Evolutionary conservation across 2,888 invertebrate genomes (phyloP).

Genomic region (Glomeris marginata): DNA sequence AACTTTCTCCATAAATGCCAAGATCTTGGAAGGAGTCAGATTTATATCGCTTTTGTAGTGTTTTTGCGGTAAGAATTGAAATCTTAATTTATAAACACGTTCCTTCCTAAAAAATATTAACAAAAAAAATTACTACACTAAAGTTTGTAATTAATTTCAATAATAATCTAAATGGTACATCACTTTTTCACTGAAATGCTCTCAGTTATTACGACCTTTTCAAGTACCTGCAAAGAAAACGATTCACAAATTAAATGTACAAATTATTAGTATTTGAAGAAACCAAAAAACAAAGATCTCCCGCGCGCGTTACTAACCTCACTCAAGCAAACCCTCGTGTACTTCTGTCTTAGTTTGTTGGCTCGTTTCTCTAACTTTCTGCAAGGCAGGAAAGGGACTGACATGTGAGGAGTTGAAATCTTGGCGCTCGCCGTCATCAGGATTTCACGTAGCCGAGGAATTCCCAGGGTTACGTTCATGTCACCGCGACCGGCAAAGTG

Average conservation of each 20-base stretch:
- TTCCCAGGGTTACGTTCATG: slow-evolving; percentile 99
- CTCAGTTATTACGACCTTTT: slow-evolving; percentile 48
- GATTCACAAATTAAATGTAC: too few species aligned
- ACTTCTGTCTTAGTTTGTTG: slow-evolving; percentile 49
- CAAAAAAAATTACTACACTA: background rate
- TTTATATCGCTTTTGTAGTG: slow-evolving; percentile 57
- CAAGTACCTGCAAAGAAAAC: slow-evolving; percentile 39
- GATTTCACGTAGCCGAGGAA: slow-evolving; percentile 90
- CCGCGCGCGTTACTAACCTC: too few species aligned
- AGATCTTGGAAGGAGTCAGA: slow-evolving; percentile 50
- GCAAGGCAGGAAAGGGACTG: slow-evolving; percentile 57
- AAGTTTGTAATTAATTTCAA: background rate
- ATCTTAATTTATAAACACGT: slow-evolving; percentile 49
- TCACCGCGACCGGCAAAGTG: slow-evolving; percentile 99
- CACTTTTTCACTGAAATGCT: slow-evolving; percentile 3
- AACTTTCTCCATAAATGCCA: slow-evolving; percentile 52
- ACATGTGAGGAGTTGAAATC: slow-evolving; percentile 92
- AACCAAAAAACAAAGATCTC: background rate
- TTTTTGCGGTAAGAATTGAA: slow-evolving; percentile 55
- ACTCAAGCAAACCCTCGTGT: slow-evolving; percentile 61
- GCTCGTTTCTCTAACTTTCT: slow-evolving; percentile 40
- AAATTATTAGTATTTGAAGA: too few species aligned
- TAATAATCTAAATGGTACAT: background rate
- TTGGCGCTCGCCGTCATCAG: slow-evolving; percentile 85
- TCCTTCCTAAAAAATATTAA: slow-evolving; percentile 26